Conservation (phyloP, 2,113 vertebrate species). For the Hylia prasina region DNA sequence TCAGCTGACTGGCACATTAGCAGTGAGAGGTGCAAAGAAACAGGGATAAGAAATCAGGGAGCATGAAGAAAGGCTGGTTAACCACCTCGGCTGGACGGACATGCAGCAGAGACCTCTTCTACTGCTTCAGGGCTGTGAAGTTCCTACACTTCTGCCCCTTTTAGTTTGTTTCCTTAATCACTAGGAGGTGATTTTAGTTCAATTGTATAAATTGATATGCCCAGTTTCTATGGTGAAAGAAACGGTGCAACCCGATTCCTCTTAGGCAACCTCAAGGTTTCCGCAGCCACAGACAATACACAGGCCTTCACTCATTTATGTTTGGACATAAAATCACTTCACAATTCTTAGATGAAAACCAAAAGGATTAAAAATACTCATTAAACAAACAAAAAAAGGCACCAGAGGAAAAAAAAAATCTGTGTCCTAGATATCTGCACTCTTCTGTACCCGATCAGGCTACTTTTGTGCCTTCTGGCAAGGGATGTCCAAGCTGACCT, state of each 20-base stretch:
- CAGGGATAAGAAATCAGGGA: not conserved
- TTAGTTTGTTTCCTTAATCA: not conserved
- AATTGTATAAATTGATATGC: not conserved
- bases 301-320: not conserved
- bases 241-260: not conserved
- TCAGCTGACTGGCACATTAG: not conserved
- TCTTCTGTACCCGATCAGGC: not conserved
- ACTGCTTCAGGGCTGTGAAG: not conserved
- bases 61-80: not conserved
- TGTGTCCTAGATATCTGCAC: not conserved
- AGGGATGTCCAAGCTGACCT: not conserved
- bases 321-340: not conserved
- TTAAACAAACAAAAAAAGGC: not conserved
- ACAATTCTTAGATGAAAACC: not conserved
- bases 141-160: not conserved
- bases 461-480: not conserved
- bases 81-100: accelerated
- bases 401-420: not conserved
- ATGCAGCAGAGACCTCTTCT: not conserved
- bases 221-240: not conserved
- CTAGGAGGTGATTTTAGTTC: not conserved
- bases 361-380: not conserved
- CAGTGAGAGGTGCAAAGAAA: not conserved
- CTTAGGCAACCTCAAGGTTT: not conserved
- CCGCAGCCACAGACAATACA: not conserved